These are phyloP conservation scores for Sparidentex hasta DNA, from an alignment of 2,797 vertebrate genomes.

Conservation along the genomic window DNA sequence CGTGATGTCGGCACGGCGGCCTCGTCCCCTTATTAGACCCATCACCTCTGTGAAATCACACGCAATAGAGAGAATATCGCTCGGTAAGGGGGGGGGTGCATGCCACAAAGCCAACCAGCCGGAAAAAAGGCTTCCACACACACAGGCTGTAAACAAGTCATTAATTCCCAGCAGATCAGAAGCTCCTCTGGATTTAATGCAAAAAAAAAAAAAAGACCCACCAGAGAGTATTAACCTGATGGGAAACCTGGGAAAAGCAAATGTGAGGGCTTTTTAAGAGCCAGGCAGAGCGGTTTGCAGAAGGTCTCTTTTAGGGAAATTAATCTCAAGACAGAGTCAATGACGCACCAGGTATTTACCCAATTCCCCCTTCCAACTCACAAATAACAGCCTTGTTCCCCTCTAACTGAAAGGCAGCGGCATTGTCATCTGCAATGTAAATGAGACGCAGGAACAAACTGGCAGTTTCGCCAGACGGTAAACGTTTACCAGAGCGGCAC, in stretches of 20 bases:
- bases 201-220: constrained; percentile 26
- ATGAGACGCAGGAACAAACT: constrained; percentile 65
- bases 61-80: constrained; percentile 52
- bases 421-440: constrained; percentile 55
- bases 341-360: constrained; percentile 54
- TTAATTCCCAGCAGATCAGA: constrained; percentile 38
- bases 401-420: constrained; percentile 47
- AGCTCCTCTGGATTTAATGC: constrained; percentile 22
- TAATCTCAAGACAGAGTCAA: constrained; percentile 6
- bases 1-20: constrained; percentile 60
- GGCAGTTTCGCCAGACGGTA: constrained; percentile 68
- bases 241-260: neutral
- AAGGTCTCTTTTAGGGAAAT: constrained; percentile 8
- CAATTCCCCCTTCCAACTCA: constrained; percentile 50
- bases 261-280: neutral
- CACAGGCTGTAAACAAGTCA: constrained; percentile 58
- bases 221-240: neutral
- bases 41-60: constrained; percentile 62
- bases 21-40: constrained; percentile 66
- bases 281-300: neutral
- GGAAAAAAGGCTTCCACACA: constrained; percentile 19
- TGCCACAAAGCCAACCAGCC: constrained; percentile 40
- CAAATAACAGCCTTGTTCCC: constrained; percentile 16
- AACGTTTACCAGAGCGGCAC: constrained; percentile 65
- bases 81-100: constrained; percentile 23